phyloP scores from a whole-genome alignment of 92 coral and sea anemone species.

The Epizoanthus scotinus region DNA sequence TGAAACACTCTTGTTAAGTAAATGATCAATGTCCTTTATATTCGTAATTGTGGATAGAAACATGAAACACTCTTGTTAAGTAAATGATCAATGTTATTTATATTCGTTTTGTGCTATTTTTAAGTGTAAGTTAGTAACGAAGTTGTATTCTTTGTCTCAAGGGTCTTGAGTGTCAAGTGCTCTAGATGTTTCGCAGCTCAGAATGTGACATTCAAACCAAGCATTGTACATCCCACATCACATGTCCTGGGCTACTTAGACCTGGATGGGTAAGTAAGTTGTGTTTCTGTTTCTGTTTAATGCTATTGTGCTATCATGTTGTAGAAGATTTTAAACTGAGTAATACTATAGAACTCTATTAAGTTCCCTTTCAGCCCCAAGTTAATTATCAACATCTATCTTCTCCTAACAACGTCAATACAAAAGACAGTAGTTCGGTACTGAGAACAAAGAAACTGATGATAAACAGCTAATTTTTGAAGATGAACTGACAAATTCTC shows the following conservation, averaged over 20 bases:
- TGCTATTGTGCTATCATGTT: too few species aligned
- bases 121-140: background rate
- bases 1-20: background rate
- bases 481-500: too few species aligned
- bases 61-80: background rate
- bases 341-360: too few species aligned
- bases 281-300: background rate
- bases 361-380: too few species aligned
- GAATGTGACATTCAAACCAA: slow-evolving; percentile 66
- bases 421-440: too few species aligned
- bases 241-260: slow-evolving; percentile 74
- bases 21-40: background rate
- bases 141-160: slow-evolving; percentile 5
- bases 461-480: too few species aligned
- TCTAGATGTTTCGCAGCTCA: slow-evolving; percentile 72
- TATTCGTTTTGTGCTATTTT: too few species aligned
- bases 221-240: slow-evolving; percentile 83
- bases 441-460: too few species aligned
- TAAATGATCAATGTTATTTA: background rate
- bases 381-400: too few species aligned
- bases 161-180: slow-evolving; percentile 62
- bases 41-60: too few species aligned
- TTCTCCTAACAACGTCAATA: too few species aligned
- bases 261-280: slow-evolving; percentile 72
- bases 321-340: too few species aligned